Evolutionary conservation across 2,888 invertebrate species (phyloP).

Genomic region (Dendrolimus houi): DNA sequence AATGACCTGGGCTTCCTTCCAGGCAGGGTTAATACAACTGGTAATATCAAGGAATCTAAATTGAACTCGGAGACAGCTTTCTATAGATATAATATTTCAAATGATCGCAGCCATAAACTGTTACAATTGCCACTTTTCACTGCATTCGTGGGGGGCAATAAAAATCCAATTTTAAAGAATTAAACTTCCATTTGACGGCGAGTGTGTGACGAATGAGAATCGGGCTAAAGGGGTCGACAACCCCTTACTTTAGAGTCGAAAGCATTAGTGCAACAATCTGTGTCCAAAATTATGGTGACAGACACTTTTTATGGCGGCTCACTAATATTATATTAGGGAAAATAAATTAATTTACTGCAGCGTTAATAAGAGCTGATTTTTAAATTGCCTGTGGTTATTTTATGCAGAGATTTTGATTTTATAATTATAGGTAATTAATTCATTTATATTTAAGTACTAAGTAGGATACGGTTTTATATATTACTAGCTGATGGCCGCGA

Average conservation of each 20-base stretch:
- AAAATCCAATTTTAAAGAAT: conserved; percentile 69
- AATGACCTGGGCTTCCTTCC: too few species aligned
- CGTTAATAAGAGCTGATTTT: conserved; percentile 49
- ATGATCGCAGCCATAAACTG: background rate
- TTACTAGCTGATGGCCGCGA: too few species aligned
- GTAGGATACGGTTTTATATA: too few species aligned
- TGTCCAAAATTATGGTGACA: conserved; percentile 69
- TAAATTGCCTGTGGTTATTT: conserved; percentile 29
- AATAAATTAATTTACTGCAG: conserved; percentile 63
- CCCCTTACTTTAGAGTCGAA: conserved; percentile 52
- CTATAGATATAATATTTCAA: conserved; percentile 2
- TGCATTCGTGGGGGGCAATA: conserved; percentile 47
- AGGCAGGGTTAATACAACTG: too few species aligned
- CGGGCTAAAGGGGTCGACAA: conserved; percentile 55
- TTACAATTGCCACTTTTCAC: conserved; percentile 30
- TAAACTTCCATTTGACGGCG: conserved; percentile 66
- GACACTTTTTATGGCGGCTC: conserved; percentile 57
- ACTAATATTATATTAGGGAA: conserved; percentile 51
- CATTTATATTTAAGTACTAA: too few species aligned
- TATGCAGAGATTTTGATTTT: too few species aligned
- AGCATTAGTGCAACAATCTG: conserved; percentile 66
- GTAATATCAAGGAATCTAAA: background rate
- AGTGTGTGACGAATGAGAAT: conserved; percentile 68
- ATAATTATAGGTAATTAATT: too few species aligned
- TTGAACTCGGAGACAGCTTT: background rate